A percentile compares a stretch with the other conserved stretches of the same genome.
These are phyloP conservation scores for Phylloscopus collybita DNA, from an alignment of 2,797 vertebrate species.

Conservation along the genomic window DNA sequence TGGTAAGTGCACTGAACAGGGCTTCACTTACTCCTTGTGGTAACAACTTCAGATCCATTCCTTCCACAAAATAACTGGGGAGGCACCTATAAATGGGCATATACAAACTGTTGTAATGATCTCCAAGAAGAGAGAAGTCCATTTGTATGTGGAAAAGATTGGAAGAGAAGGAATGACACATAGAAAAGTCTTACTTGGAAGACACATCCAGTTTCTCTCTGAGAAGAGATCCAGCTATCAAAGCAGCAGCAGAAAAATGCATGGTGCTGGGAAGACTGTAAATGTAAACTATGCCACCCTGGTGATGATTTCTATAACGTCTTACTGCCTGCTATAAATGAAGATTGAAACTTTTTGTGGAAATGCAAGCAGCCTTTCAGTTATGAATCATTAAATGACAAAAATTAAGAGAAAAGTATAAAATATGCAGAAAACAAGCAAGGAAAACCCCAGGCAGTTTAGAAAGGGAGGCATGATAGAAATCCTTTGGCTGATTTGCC, in stretches of 20 bases:
- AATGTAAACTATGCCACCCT: background rate
- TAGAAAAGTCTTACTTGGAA: background rate
- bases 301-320: background rate
- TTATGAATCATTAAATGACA: background rate
- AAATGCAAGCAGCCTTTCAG: background rate
- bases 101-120: background rate
- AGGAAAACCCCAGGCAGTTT: background rate
- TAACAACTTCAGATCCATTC: background rate
- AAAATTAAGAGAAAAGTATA: background rate
- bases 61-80: background rate
- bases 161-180: background rate
- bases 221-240: background rate
- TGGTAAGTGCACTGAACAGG: background rate
- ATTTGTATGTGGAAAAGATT: background rate
- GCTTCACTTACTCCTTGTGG: background rate
- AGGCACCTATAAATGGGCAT: background rate
- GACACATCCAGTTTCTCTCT: background rate
- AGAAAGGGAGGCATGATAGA: background rate
- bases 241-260: background rate
- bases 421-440: background rate
- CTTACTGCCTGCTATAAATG: background rate
- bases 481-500: background rate
- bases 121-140: background rate
- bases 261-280: background rate
- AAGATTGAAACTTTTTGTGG: background rate